phyloP scores from a whole-genome alignment of 1,140 invertebrate species.

The Aphelenchoides fujianensis region DNA sequence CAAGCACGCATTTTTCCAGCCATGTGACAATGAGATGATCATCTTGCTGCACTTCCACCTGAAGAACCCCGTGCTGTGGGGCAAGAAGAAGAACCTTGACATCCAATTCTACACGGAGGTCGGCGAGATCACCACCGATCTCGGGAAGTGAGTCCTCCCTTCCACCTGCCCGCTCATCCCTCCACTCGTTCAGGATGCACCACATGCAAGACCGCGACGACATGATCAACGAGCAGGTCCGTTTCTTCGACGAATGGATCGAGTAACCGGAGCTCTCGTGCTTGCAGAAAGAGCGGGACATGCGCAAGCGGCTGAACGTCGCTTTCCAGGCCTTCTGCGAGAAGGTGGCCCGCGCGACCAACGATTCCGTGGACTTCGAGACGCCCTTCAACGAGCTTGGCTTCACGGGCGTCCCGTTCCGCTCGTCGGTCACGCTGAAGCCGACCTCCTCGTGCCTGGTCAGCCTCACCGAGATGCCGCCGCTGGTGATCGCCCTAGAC shows the following conservation, averaged over 20 bases:
- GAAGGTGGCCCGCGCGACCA: conserved; percentile 91
- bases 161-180: background rate
- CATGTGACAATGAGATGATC: conserved; percentile 99
- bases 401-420: conserved; percentile 93
- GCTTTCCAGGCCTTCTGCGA: conserved; percentile 98
- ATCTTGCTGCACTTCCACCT: conserved; percentile 97
- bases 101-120: conserved; percentile 99
- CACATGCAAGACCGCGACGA: conserved; percentile 99
- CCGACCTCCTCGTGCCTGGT: conserved; percentile 94
- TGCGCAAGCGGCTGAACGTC: conserved; percentile 89
- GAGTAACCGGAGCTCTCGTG: conserved; percentile 18
- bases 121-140: conserved; percentile 97
- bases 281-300: conserved; percentile 88
- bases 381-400: conserved; percentile 94
- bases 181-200: conserved; percentile 65
- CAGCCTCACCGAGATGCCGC: conserved; percentile 96
- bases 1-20: conserved; percentile 98
- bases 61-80: conserved; percentile 97
- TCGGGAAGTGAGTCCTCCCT: conserved; percentile 79
- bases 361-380: conserved; percentile 96
- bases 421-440: conserved; percentile 90
- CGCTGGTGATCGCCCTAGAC: conserved; percentile 94
- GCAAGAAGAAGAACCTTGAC: conserved; percentile 97
- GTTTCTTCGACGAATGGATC: background rate
- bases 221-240: conserved; percentile 90